A percentile compares a stretch with the other conserved stretches of the same genome.
Evolutionary conservation across 2,113 vertebrate species (phyloP).

Genomic region (Theristicus caerulescens): DNA sequence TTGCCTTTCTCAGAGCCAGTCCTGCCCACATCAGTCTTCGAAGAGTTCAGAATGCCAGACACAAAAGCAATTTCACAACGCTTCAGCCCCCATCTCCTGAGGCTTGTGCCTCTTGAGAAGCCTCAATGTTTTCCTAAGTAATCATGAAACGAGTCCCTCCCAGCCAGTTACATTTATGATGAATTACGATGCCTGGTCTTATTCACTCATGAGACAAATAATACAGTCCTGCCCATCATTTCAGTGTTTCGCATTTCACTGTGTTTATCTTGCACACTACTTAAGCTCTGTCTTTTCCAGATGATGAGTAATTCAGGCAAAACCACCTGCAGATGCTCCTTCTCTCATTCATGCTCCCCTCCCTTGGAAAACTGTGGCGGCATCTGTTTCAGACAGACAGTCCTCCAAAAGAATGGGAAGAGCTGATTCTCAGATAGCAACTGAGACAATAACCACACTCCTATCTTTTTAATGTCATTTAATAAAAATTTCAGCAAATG

Average conservation of each 20-base stretch:
- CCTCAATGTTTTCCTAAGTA: not conserved
- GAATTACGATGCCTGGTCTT: not conserved
- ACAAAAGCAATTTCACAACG: not conserved
- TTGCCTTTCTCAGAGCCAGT: not conserved
- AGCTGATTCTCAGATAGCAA: not conserved
- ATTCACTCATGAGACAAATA: not conserved
- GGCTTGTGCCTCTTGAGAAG: not conserved
- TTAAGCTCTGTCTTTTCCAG: not conserved
- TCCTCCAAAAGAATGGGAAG: not conserved
- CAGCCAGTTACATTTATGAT: not conserved
- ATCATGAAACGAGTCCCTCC: not conserved
- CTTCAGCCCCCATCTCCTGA: not conserved
- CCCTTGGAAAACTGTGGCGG: not conserved
- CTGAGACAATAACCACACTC: not conserved
- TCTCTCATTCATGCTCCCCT: not conserved
- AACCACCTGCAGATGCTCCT: not conserved
- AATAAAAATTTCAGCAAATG: not conserved
- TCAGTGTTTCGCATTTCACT: not conserved
- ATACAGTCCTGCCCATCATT: not conserved
- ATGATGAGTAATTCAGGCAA: conserved; percentile 16
- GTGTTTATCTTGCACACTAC: not conserved
- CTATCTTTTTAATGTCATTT: not conserved
- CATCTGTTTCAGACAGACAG: not conserved
- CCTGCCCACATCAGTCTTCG: not conserved
- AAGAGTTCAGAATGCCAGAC: not conserved